Conservation (phyloP, 2,888 invertebrate genomes). For the Parnassius orleans region DNA sequence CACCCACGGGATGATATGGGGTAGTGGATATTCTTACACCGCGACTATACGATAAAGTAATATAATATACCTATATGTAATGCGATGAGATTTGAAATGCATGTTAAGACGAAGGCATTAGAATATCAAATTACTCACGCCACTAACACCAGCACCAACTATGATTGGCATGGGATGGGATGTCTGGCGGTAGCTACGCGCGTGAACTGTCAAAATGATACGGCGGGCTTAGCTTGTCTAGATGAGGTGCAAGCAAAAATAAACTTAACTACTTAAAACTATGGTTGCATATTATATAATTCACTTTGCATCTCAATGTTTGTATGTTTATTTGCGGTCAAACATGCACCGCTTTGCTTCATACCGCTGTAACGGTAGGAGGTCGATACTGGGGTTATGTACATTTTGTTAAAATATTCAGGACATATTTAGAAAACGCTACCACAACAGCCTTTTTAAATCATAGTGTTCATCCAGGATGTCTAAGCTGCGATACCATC, state of each 20-base stretch:
- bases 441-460: no score
- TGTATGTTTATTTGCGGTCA: conserved; percentile 49
- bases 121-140: conserved; percentile 16
- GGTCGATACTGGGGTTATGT: conserved; percentile 44
- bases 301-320: conserved; percentile 13
- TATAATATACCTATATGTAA: no score
- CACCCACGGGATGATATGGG: no score
- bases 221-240: background rate
- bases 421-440: conserved; percentile 2
- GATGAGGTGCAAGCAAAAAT: background rate
- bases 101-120: conserved; percentile 11
- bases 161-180: conserved; percentile 15
- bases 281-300: background rate
- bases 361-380: conserved; percentile 54
- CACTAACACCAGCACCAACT: background rate
- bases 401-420: conserved; percentile 1
- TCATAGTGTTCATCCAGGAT: no score
- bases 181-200: conserved; percentile 17
- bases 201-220: conserved; percentile 17
- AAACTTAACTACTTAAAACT: background rate
- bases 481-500: no score
- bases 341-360: conserved; percentile 49
- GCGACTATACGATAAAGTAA: no score
- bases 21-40: no score
- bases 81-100: conserved; percentile 9